phyloP scores from a whole-genome alignment of 2,113 vertebrate species.

The Mungos mungo region DNA sequence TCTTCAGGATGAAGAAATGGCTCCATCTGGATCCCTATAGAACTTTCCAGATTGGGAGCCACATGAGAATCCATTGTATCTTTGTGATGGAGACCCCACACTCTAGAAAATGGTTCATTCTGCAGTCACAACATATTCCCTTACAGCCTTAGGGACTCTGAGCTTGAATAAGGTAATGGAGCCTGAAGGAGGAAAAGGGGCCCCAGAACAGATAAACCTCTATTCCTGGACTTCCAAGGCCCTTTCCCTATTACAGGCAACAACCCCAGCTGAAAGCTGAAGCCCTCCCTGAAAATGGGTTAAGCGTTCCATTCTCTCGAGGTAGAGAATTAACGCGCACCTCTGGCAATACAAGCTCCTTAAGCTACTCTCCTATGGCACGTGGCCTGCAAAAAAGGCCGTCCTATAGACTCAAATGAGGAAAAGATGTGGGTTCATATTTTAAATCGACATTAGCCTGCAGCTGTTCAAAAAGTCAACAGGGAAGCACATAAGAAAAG shows the following conservation, averaged over 20 bases:
- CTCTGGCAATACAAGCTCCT: not conserved
- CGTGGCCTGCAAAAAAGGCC: not conserved
- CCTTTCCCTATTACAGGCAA: not conserved
- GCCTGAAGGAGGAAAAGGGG: not conserved
- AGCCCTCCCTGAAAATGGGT: not conserved
- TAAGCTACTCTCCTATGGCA: not conserved
- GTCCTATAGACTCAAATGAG: not conserved
- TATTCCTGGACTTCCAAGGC: not conserved
- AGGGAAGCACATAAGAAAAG: slow-evolving; percentile 2
- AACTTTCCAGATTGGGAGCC: not conserved
- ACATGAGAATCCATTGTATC: not conserved
- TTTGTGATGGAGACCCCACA: not conserved
- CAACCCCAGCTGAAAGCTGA: not conserved
- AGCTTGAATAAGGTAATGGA: not conserved
- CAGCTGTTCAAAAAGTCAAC: slow-evolving; percentile 15
- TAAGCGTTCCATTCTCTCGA: not conserved
- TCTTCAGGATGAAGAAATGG: not conserved
- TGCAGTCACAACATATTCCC: not conserved
- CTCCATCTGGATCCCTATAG: not conserved
- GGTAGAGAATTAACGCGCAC: not conserved
- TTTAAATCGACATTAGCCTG: slow-evolving; percentile 5
- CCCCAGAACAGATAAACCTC: not conserved
- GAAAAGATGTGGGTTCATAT: not conserved
- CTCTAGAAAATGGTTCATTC: not conserved
- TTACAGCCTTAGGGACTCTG: slow-evolving; percentile 4